phyloP scores from a whole-genome alignment of 2,888 invertebrate species.

The Pherbina coryleti region DNA sequence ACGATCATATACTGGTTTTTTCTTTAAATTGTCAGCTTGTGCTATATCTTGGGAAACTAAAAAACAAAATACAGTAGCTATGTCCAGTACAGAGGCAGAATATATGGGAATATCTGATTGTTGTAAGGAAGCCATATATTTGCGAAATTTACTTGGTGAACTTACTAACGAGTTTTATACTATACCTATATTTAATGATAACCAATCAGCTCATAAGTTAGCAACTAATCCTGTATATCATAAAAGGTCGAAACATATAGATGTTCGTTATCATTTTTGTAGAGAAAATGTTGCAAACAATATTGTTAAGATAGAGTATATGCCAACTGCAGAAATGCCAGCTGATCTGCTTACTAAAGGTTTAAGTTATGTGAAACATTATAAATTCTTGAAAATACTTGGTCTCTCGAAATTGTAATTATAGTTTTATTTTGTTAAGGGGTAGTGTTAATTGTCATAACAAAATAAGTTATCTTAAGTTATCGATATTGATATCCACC shows the following conservation, averaged over 20 bases:
- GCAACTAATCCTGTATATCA: neutral
- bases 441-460: neutral
- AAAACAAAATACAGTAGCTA: too few species aligned
- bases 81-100: too few species aligned
- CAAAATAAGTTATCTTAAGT: too few species aligned
- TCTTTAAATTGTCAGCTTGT: too few species aligned
- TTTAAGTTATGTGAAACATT: neutral
- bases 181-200: neutral
- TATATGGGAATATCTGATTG: too few species aligned
- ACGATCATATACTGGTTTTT: too few species aligned
- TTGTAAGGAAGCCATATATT: too few species aligned
- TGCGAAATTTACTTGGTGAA: neutral
- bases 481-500: neutral
- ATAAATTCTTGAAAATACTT: neutral
- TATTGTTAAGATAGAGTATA: slow-evolving; percentile 2
- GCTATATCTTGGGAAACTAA: too few species aligned
- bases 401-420: too few species aligned
- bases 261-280: neutral
- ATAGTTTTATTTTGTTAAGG: slow-evolving; percentile 2
- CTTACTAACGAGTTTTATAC: neutral
- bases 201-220: neutral
- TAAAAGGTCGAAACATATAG: neutral
- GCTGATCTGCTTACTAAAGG: neutral
- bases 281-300: neutral
- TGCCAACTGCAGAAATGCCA: neutral